phyloP scores from a whole-genome alignment of 1,140 invertebrate species.

The Melitaea cinxia region DNA sequence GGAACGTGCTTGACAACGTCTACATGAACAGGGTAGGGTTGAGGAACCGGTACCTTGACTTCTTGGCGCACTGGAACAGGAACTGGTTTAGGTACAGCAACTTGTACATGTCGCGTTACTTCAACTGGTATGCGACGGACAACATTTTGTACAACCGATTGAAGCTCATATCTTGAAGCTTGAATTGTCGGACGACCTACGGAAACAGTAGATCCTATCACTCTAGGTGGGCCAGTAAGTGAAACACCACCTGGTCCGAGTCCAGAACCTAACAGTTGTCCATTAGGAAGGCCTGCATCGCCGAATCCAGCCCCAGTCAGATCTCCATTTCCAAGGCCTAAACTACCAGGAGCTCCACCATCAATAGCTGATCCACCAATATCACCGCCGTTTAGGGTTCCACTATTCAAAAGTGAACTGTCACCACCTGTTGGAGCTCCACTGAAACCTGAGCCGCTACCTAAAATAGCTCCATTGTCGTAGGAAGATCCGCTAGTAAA shows the following conservation, averaged over 20 bases:
- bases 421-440: background rate
- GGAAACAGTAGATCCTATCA: constrained; percentile 63
- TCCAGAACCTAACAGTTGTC: constrained; percentile 19
- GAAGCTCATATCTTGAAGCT: constrained; percentile 65
- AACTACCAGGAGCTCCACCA: constrained; percentile 20
- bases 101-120: constrained; percentile 66
- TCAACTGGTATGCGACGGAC: constrained; percentile 67
- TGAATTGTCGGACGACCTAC: constrained; percentile 51
- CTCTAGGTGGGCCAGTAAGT: constrained; percentile 47
- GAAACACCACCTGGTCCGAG: constrained; percentile 9
- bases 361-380: background rate
- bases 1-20: constrained; percentile 74
- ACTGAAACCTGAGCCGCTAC: constrained; percentile 12
- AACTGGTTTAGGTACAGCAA: constrained; percentile 67
- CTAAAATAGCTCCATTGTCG: constrained; percentile 11
- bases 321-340: constrained; percentile 18
- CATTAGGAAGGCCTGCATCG: constrained; percentile 21
- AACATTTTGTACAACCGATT: constrained; percentile 71
- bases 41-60: constrained; percentile 72
- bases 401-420: background rate
- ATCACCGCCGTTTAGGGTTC: constrained; percentile 13
- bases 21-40: constrained; percentile 76
- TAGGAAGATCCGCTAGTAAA: constrained; percentile 7
- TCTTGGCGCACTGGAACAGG: constrained; percentile 71
- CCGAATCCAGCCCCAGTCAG: constrained; percentile 17